Percentiles rank a stretch among this genome's conserved stretches.
Conservation (phyloP, 2,888 invertebrate genomes). For the Bombyx huttoni region DNA sequence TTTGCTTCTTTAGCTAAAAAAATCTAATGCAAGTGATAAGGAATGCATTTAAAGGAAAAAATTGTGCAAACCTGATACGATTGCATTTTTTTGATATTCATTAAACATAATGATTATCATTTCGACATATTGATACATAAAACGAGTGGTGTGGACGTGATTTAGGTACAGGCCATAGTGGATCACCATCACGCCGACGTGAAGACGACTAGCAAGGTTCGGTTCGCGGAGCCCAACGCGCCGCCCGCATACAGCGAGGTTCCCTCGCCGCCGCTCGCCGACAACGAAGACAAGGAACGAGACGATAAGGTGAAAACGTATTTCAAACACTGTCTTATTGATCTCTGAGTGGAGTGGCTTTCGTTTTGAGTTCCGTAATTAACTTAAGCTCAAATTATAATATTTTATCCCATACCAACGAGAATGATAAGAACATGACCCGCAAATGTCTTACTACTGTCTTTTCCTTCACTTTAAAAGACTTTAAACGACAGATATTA, state of each 20-base stretch:
- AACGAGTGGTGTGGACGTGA: neutral
- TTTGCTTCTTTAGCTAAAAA: no score
- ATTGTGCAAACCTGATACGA: no score
- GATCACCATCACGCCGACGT: conserved; percentile 89
- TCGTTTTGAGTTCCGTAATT: neutral
- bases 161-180: conserved; percentile 92
- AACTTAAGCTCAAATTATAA: neutral
- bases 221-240: conserved; percentile 82
- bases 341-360: neutral
- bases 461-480: no score
- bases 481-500: no score
- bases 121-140: neutral
- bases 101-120: no score
- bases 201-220: conserved; percentile 86
- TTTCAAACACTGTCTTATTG: neutral
- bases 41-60: no score
- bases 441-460: no score
- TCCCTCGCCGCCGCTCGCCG: conserved; percentile 61
- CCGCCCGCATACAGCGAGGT: conserved; percentile 45
- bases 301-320: conserved; percentile 61
- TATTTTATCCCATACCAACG: no score
- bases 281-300: conserved; percentile 56
- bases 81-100: no score
- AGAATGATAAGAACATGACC: no score
- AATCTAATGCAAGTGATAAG: no score